Evolutionary conservation across 2,797 vertebrate species (phyloP).

Genomic region (Merluccius polli): DNA sequence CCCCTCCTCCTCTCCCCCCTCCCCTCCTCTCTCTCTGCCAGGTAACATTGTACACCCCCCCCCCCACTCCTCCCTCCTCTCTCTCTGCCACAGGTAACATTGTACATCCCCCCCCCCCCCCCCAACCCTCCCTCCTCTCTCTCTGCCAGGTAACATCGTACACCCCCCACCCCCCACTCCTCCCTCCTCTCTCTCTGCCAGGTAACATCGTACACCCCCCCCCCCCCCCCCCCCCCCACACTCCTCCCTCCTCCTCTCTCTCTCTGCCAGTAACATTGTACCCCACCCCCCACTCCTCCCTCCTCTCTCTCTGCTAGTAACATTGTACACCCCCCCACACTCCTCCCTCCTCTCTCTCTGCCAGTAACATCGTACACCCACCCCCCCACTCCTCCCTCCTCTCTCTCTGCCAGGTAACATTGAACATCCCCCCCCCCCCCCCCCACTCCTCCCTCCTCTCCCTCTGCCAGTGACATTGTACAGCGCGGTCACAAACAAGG

Average conservation of each 20-base stretch:
- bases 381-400: background rate
- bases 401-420: no score
- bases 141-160: constrained; percentile 51
- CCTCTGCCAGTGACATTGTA: constrained; percentile 51
- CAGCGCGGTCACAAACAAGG: constrained; percentile 56
- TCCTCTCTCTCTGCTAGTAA: constrained; percentile 40
- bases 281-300: background rate
- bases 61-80: background rate
- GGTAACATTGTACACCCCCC: no score
- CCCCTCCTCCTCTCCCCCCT: no score
- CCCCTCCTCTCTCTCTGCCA: no score
- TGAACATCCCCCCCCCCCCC: background rate
- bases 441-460: background rate
- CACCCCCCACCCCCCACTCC: background rate
- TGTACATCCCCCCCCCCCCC: background rate
- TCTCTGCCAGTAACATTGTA: constrained; percentile 54
- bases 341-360: background rate
- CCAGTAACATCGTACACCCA: no score
- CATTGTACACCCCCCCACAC: constrained; percentile 28
- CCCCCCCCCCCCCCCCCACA: background rate
- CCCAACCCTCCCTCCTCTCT: constrained; percentile 4
- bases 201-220: no score
- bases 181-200: no score
- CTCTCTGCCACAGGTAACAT: no score
- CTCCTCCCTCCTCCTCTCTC: background rate